phyloP scores from a whole-genome alignment of 2,113 vertebrate species.

The Irena cyanogastra region DNA sequence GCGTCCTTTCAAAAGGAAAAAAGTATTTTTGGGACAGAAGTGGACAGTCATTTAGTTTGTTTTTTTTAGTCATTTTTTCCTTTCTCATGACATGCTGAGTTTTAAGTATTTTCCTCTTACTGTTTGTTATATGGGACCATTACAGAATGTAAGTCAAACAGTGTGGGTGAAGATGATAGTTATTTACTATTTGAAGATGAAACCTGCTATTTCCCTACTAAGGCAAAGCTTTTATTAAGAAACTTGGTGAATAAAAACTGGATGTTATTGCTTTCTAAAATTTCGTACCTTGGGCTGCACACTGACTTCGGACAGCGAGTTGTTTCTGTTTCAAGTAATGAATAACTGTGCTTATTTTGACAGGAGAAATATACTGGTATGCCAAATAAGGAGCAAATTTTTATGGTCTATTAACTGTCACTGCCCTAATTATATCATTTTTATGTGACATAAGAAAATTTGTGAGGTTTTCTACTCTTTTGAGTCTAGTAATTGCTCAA shows the following conservation, averaged over 20 bases:
- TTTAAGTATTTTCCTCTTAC: not conserved
- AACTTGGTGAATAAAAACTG: not conserved
- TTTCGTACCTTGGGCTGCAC: not conserved
- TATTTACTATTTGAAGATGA: not conserved
- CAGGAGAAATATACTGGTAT: not conserved
- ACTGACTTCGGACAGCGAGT: not conserved
- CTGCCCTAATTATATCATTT: not conserved
- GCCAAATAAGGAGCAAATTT: not conserved
- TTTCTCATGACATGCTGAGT: not conserved
- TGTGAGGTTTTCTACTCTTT: not conserved
- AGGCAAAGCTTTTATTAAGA: not conserved
- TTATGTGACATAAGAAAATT: not conserved
- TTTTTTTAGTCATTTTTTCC: too few relatives aligned
- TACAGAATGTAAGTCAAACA: not conserved
- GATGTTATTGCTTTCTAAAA: not conserved
- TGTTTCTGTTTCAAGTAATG: not conserved
- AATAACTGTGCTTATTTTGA: not conserved
- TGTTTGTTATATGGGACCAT: not conserved
- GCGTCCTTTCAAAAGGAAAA: not conserved
- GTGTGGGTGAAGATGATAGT: not conserved
- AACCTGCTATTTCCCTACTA: not conserved
- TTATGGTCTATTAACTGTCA: not conserved
- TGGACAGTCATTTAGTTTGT: not conserved
- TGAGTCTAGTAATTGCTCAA: not conserved
- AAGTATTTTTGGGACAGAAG: not conserved